phyloP scores from a whole-genome alignment of 1,140 invertebrate genomes.

The Matsumurasca onukii region DNA sequence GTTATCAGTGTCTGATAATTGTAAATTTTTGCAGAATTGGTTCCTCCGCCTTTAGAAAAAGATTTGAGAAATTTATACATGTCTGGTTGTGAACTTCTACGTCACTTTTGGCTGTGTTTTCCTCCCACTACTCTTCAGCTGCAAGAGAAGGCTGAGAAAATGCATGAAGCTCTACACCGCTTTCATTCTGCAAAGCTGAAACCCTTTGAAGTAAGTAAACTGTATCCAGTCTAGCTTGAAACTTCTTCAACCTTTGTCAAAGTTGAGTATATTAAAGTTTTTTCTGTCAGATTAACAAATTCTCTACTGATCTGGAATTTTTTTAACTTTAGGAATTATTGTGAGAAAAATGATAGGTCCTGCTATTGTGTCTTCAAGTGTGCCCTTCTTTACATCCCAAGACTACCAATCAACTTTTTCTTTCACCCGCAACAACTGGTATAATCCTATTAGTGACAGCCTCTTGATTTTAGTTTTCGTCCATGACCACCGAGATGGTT shows the following conservation, averaged over 20 bases:
- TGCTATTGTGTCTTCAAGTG: no score
- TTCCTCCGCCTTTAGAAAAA: constrained; percentile 76
- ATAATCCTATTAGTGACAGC: no score
- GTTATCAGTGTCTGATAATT: constrained; percentile 10
- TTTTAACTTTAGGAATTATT: no score
- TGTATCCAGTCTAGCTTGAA: neutral
- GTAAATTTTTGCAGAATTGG: constrained; percentile 60
- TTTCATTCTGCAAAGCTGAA: constrained; percentile 85
- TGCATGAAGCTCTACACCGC: constrained; percentile 83
- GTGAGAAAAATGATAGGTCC: no score
- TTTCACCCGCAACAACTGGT: no score
- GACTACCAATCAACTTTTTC: no score
- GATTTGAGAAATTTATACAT: constrained; percentile 83
- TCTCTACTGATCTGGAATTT: no score
- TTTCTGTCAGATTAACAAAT: no score
- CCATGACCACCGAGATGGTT: no score
- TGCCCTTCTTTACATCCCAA: no score
- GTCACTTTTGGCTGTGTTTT: constrained; percentile 94
- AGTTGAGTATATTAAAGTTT: no score
- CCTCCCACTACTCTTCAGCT: constrained; percentile 77
- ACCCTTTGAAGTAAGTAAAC: constrained; percentile 68
- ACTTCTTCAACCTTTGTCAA: neutral
- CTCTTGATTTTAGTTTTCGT: no score
- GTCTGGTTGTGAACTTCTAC: constrained; percentile 81
- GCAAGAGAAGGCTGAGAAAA: constrained; percentile 79